Base-by-base conservation (phyloP, 2,113 vertebrate species). In the Sphaerodactylus townsendi region DNA sequence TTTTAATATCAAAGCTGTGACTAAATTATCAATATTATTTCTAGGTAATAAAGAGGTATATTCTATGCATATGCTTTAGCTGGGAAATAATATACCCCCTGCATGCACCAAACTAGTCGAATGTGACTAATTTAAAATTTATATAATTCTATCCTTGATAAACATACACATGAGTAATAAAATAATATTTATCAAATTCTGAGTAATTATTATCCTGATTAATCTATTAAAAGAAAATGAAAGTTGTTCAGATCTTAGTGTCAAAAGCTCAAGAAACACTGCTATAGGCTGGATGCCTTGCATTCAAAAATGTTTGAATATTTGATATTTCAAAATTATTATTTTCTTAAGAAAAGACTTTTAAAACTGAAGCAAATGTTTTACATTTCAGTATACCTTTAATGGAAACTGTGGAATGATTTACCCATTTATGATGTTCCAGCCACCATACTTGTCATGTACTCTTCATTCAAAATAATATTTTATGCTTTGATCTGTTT, bases 1-100 rank as follows among this genome's bases (percentile, higher is more conserved):
- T 88, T 77, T 78, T 76, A 92, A 92, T 73, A 93, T 87, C 84
- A 92, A 93, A 93, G 87, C 44, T 84, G 64, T 41, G 77, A 80
- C 48, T 89, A 92, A 85, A 89, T 89, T 87, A 56, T 82, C 35
- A 2, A 23, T 85, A 75, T 89, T 92, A 91, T 75, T 89, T 85
- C 39, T 65, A 46, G 28, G 46, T 48, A 4, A 39, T 39, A 50
- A 85, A 74, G 21, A 0, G 3, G 25, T 56, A 28, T 1, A 5
- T 4, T 77, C 14, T 83, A 35, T 86, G 88, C 62, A 78, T 85
- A 35, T 75, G 85, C 56, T 91, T 85, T 81, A 21, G 73, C 59
- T 64, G 0, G 4, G 23, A 86, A 84, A 87, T 77, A 75, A 84
- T n/a, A 14, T 19, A 28, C n/a, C 62, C 17, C 44, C 5, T 89